Evolutionary conservation across 2,113 vertebrate genomes (phyloP), one percentile per base, ranked within the genome.

Genomic region (Rhabdomys dilectus): DNA sequence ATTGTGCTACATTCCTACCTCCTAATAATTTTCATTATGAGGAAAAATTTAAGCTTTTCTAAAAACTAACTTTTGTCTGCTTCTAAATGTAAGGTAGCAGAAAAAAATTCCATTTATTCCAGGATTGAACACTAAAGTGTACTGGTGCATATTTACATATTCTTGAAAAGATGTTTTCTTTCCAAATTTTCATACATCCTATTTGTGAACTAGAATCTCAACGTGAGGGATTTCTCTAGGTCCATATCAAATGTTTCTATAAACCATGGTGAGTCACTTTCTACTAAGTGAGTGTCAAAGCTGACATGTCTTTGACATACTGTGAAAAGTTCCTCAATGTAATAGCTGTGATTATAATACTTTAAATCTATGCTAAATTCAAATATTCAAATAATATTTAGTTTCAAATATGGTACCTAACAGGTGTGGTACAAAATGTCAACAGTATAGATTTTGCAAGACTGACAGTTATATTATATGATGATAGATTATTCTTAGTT

Each of bases 401-500:
- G 76, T 75, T 89, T 51, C 34, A 60, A 76, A 84, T 75, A 62
- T 4, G 56, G 0, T n/a, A 0, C 24, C 26, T 97, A 85, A n/a
- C 34, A 90, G 21, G n/a, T 91, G 1, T 56, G 95, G 21, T 93
- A 93, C 53, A 58, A 96, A 97, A 68, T 80, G 7, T 78, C 29
- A 82, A 80, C 72, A 7, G 64, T 36, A 0, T 12, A 62, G 3
- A 70, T 12, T 92, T 76, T 95, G 84, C 2, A 76, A 75, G 82
- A 0, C 22, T 34, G 60, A 85, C 0, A 60, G 75, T 2, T 34
- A 42, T 66, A 58, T 91, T 77, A 88, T 88, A 81, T 97, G 88
- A 53, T 7, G 22, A 86, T 93, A 34, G 16, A 75, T 94, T 76
- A 91, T 60, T 95, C 3, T n/a, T 89, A 34, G 95, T 95, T 95